Base-by-base conservation (phyloP, 1,140 invertebrate genomes). In the Amphibalanus amphitrite region DNA sequence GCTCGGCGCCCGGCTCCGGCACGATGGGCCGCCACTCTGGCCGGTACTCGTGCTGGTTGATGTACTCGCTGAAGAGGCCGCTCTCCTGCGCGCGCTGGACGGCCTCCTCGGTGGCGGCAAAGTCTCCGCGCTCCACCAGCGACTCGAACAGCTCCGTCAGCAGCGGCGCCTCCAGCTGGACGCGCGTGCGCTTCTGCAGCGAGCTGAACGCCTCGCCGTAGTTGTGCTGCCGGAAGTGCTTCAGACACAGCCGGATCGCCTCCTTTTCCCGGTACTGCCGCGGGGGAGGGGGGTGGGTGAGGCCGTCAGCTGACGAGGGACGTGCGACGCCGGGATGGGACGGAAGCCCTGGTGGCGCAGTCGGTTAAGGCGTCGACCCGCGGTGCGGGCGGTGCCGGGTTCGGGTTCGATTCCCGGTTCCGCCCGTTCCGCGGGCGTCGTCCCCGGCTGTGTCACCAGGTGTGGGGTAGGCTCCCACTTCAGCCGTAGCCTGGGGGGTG, bases 211-310 rank as follows among this genome's bases (percentile, higher is more conserved):
- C 88, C 73, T 89, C 88, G 33, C 85, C 84, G 76, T 93, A 93
- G 73, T 91, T 87, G 74, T 90, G 86, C 77, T 91, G 87, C 26
- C 92, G 85, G 74, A 96, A 89, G 80, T 95, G 90, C 79, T 95
- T 96, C 76, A 95, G 82, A 74, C 92, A 89, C 70, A 95, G 81
- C 74, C 91, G 84, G 70, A 95, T 88, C n/a, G 92, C 88, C 82
- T 93, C 90, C 79, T 86, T 85, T 81, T 94, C 90, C 74, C 89
- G 85, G 77, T 90, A 87, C 90, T 93, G 77, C 73, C 47, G n/a
- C n/a, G n/a, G n/a, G n/a, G n/a, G n/a, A n/a, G n/a, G n/a, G n/a
- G n/a, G n/a, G n/a, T n/a, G n/a, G n/a, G n/a, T n/a, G n/a, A n/a
- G n/a, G n/a, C n/a, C n/a, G n/a, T n/a, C n/a, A n/a, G n/a, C n/a